These are phyloP conservation scores for Calephelis virginiensis DNA, from an alignment of 1,140 invertebrate species.

Conservation along the genomic window DNA sequence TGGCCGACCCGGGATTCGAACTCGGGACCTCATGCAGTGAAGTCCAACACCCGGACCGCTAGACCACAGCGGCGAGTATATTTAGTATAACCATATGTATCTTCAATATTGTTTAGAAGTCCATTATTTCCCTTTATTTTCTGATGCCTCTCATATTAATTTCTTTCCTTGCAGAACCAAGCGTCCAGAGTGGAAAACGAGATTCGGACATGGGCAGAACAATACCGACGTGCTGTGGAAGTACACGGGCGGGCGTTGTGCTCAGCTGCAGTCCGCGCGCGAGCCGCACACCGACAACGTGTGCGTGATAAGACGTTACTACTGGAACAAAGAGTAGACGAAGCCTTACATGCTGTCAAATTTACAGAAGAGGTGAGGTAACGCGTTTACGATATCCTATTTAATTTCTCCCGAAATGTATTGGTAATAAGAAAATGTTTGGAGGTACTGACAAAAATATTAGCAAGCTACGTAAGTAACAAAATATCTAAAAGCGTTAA, in stretches of 20 bases:
- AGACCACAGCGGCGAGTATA: too few relatives aligned
- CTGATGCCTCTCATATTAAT: neutral
- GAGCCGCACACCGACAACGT: slow-evolving; percentile 62
- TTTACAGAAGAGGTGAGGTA: slow-evolving; percentile 80
- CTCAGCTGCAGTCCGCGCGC: slow-evolving; percentile 66
- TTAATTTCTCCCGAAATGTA: too few relatives aligned
- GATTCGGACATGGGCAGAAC: slow-evolving; percentile 80
- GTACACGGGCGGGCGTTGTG: slow-evolving; percentile 79
- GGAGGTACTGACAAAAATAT: too few relatives aligned
- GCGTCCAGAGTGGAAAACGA: slow-evolving; percentile 80
- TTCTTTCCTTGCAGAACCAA: slow-evolving; percentile 62
- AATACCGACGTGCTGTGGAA: slow-evolving; percentile 81
- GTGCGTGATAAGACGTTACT: slow-evolving; percentile 72
- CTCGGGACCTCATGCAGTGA: too few relatives aligned
- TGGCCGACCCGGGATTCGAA: too few relatives aligned
- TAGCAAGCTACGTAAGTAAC: too few relatives aligned
- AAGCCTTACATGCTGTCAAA: slow-evolving; percentile 78
- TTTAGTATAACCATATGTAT: too few relatives aligned
- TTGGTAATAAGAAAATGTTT: too few relatives aligned
- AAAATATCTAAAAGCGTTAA: too few relatives aligned
- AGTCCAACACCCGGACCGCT: too few relatives aligned
- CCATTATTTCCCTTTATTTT: too few relatives aligned
- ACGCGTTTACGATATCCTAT: neutral
- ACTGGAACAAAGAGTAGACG: slow-evolving; percentile 69
- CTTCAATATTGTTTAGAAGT: too few relatives aligned